Conservation (phyloP, 1,140 invertebrate species). For the Leptestheria dahalacensis region DNA sequence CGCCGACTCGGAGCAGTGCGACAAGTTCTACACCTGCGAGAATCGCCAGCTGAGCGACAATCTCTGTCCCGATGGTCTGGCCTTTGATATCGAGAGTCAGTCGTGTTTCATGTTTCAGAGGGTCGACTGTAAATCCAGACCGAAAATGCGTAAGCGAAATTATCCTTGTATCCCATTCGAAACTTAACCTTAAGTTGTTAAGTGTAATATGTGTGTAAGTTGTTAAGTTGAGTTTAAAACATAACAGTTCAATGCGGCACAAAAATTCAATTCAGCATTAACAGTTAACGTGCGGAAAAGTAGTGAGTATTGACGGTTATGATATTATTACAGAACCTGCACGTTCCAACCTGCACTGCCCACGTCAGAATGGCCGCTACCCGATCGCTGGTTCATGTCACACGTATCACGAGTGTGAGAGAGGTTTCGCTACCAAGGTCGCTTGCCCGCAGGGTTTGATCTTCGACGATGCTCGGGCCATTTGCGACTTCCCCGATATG, state of each 20-base stretch:
- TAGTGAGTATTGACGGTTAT: too few species aligned
- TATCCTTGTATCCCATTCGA: too few species aligned
- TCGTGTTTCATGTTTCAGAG: slow-evolving; percentile 12
- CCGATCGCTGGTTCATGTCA: not conserved
- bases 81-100: slow-evolving; percentile 7
- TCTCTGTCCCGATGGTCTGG: slow-evolving; percentile 13
- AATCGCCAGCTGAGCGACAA: slow-evolving; percentile 25
- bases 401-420: slow-evolving; percentile 3
- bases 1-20: slow-evolving; percentile 27
- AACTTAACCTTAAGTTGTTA: too few species aligned
- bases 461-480: slow-evolving; percentile 25
- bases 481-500: slow-evolving; percentile 25
- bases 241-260: not conserved
- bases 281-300: too few species aligned
- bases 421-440: not conserved
- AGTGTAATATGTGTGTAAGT: too few species aligned
- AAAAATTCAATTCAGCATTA: too few species aligned
- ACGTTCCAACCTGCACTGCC: slow-evolving; percentile 2
- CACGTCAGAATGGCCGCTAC: not conserved
- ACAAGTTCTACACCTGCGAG: slow-evolving; percentile 30
- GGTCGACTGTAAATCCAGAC: slow-evolving; percentile 5
- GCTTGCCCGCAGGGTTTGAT: slow-evolving; percentile 24
- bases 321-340: not conserved
- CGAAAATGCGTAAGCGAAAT: slow-evolving; percentile 6
- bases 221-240: not conserved